A percentile compares a stretch with the other conserved stretches of the same genome.
These are phyloP conservation scores for Drosophila oshimai DNA, from an alignment of 1,140 invertebrate species.

Conservation along the genomic window DNA sequence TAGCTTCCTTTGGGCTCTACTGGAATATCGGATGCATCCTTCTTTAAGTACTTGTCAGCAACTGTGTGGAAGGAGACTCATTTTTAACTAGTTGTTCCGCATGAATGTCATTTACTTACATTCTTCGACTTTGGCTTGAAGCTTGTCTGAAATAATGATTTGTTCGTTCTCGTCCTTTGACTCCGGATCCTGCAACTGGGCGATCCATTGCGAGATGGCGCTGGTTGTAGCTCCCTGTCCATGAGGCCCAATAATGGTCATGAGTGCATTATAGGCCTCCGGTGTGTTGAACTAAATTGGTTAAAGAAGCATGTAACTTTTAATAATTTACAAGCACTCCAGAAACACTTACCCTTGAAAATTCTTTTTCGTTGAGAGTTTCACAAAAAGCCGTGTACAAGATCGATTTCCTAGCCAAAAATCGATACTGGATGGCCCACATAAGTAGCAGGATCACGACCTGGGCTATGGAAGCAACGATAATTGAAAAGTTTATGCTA, in stretches of 20 bases:
- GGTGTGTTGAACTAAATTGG: background rate
- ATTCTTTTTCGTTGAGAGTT: background rate
- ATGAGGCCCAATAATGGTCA: background rate
- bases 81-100: background rate
- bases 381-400: background rate
- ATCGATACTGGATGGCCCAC: background rate
- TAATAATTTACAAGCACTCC: background rate
- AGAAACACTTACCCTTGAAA: background rate
- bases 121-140: background rate
- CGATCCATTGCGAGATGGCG: background rate
- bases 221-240: background rate
- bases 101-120: background rate
- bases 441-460: slow-evolving; percentile 94
- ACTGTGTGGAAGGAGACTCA: background rate
- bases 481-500: slow-evolving; percentile 96
- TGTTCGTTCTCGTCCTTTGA: background rate
- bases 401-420: background rate
- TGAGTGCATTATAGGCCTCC: background rate
- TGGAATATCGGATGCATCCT: background rate
- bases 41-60: background rate
- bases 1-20: background rate
- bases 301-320: background rate
- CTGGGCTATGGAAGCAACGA: slow-evolving; percentile 98
- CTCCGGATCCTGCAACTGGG: background rate
- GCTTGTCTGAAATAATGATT: background rate